phyloP scores from a whole-genome alignment of 2,888 invertebrate species.

The Pollenia amentaria region DNA sequence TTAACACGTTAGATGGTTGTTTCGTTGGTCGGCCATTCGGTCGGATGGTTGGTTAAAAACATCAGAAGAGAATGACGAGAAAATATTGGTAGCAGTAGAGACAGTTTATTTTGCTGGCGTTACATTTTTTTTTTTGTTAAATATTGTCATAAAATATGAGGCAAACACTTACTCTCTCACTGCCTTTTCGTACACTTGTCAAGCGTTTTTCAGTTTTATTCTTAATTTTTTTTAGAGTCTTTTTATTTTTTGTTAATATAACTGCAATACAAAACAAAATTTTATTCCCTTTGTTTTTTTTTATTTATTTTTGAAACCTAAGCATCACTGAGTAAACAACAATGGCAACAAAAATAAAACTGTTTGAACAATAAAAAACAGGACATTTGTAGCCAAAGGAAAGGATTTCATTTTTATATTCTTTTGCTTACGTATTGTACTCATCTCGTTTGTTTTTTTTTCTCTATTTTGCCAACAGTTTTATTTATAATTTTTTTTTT shows the following conservation, averaged over 20 bases:
- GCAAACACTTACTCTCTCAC: conserved; percentile 70
- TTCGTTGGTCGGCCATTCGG: conserved; percentile 21
- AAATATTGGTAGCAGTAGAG: conserved; percentile 35
- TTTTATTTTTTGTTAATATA: conserved; percentile 53
- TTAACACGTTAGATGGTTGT: conserved; percentile 50
- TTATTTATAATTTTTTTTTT: conserved; percentile 23
- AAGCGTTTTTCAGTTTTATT: conserved; percentile 64
- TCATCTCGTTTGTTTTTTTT: conserved; percentile 36
- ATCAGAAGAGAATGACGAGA: background rate
- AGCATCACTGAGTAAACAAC: conserved; percentile 68
- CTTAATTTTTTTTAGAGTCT: conserved; percentile 16
- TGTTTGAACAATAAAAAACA: conserved; percentile 70
- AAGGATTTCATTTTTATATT: conserved; percentile 72
- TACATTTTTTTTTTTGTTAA: conserved; percentile 47
- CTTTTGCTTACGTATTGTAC: conserved; percentile 62
- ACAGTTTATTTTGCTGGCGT: conserved; percentile 51
- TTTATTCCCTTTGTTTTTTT: conserved; percentile 45
- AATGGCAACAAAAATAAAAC: conserved; percentile 65
- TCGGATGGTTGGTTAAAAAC: conserved; percentile 25
- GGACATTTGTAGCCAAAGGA: conserved; percentile 75
- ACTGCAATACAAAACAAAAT: conserved; percentile 67
- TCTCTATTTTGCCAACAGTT: conserved; percentile 38
- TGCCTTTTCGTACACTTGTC: conserved; percentile 69
- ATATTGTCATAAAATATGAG: conserved; percentile 76
- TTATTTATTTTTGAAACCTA: conserved; percentile 29